Conservation (phyloP, 2,113 vertebrate species). For the Chaetorhynchus papuensis region DNA sequence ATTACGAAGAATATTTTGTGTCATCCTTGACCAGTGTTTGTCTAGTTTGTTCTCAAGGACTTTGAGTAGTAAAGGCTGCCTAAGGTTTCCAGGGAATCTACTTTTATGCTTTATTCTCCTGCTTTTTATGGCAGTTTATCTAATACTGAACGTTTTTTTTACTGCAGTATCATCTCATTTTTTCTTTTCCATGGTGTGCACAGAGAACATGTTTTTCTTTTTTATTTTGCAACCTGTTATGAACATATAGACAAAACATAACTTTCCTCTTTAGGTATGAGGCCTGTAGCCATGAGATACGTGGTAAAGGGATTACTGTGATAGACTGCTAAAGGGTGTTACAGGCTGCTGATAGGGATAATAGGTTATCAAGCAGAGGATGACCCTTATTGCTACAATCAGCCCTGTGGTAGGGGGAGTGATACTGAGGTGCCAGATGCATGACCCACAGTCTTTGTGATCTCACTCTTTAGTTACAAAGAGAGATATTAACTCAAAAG, state of each 20-base stretch:
- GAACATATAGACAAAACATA: not conserved
- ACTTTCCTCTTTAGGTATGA: not conserved
- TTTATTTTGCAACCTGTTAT: not conserved
- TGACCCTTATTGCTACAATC: not conserved
- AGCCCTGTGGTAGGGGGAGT: not conserved
- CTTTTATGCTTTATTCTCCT: not conserved
- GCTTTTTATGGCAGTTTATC: not conserved
- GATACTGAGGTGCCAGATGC: not conserved
- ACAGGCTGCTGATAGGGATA: not conserved
- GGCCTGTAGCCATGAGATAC: not conserved
- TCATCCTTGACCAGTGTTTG: not conserved
- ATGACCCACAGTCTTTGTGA: not conserved
- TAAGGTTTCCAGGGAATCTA: not conserved
- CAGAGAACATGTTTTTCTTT: not conserved
- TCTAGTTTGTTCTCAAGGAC: not conserved
- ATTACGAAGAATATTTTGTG: not conserved
- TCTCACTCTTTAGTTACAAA: fast-evolving
- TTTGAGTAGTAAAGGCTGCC: not conserved
- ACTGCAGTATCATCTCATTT: not conserved
- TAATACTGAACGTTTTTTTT: not conserved
- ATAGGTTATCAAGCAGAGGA: not conserved
- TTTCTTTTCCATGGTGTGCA: not conserved
- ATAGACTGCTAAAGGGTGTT: not conserved
- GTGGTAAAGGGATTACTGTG: not conserved
- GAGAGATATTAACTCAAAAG: not conserved